Base-by-base conservation (phyloP, 35 echinoderm and acorn worm genomes). In the Amphiura filiformis region DNA sequence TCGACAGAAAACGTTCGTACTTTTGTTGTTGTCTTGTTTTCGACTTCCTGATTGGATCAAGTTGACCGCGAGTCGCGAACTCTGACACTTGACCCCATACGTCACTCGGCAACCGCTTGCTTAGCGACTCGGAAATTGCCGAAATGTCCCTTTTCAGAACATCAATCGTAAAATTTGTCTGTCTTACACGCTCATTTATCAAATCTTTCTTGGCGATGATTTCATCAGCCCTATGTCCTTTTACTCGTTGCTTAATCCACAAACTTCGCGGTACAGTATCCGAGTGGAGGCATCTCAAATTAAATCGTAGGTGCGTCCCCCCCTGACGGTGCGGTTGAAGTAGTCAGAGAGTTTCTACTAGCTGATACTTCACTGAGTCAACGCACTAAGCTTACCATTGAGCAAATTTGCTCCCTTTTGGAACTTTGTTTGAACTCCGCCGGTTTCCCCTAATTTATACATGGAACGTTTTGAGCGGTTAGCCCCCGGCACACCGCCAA, bases 91-190 rank as follows among this genome's bases (percentile, higher is more conserved):
- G 28, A 20, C 33, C 33, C 22, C 33, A 86, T 9, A 86, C 42
- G 17, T 41, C 42, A 9, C 1, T 1, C 31, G 84, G 64, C 32
- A 86, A 31, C 3, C 18, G 22, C 1, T 76, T 39, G 76, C n/a
- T 1, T 37, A 86, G 35, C 23, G 18, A 0, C 9, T 75, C 13
- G 13, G 49, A 75, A n/a, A 86, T 5, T 35, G 35, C 26, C 0
- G 18, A 31, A 14, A 34, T 1, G 34, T 70, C 37, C 0, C 31
- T 31, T 18, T 86, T 37, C 57, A 86, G 37, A 64, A 75, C 34
- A 75, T 86, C 35, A 33, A 86, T 86, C 13, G 84, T 86, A 35
- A 86, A 86, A 35, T 70, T n/a, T 86, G 20, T 86, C 37, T 86
- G 84, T 35, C 61, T 15, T 13, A 86, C 33, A 32, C 34, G 52